phyloP scores from a whole-genome alignment of 2,113 vertebrate genomes.

The Phalacrocorax carbo region DNA sequence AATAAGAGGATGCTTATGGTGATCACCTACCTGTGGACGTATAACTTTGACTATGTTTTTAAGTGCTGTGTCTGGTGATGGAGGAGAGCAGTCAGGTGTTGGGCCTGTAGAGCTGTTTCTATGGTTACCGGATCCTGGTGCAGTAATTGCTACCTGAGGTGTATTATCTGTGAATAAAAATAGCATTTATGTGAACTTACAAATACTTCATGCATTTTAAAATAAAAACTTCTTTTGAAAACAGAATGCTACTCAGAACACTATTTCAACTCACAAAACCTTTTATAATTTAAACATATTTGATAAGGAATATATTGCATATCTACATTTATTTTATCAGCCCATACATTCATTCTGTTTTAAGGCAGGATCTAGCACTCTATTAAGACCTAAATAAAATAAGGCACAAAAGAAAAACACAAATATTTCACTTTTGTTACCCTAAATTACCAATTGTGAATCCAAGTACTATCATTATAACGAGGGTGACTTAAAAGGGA shows the following conservation, averaged over 20 bases:
- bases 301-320: background rate
- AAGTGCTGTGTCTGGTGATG: constrained; percentile 95
- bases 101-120: constrained; percentile 91
- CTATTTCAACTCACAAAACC: constrained; percentile 8
- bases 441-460: background rate
- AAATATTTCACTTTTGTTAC: background rate
- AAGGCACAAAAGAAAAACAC: background rate
- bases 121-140: constrained; percentile 90
- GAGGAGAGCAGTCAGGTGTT: constrained; percentile 97
- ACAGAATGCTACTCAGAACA: background rate
- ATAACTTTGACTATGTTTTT: constrained; percentile 99
- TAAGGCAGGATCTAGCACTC: background rate
- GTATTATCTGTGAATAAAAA: constrained; percentile 86
- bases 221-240: constrained; percentile 30
- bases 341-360: background rate
- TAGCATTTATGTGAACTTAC: constrained; percentile 63
- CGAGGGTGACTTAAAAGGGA: background rate
- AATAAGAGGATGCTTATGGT: background rate
- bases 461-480: background rate
- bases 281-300: background rate
- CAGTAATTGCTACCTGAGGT: constrained; percentile 84
- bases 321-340: background rate
- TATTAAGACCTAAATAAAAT: background rate
- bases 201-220: constrained; percentile 30
- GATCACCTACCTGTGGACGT: constrained; percentile 90